Base-by-base conservation (phyloP, 2,888 invertebrate genomes). In the Panzeria rudis region DNA sequence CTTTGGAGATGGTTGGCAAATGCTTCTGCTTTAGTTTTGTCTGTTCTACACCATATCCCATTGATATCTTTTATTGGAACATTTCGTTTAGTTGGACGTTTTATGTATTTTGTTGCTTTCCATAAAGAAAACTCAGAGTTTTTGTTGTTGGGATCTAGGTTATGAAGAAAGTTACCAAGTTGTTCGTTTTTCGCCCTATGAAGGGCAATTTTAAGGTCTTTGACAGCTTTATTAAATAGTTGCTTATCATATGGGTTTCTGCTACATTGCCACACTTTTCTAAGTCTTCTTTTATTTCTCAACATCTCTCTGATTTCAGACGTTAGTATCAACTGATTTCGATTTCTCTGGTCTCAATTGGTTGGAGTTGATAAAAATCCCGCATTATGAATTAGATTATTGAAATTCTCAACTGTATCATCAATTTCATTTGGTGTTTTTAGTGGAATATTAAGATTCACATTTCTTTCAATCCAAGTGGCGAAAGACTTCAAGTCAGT, bases 181-280 rank as follows among this genome's bases (percentile, higher is more conserved):
- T 23, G 2, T 52, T 23, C 29, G 3, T 23, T 56, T 56, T 29
- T 56, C 8, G 1, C 20, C 8, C 23, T 47, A 5, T 6, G 8
- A 1, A 47, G 15, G 7, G 7, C 20, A 50, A 11, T 1, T 52
- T 52, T 29, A 9, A 32, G 7, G 9, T 56, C 3, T 56, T 56
- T 56, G 1, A 9, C 3, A 2, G 56, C 56, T 56, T 47, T 71
- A 38, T 80, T 76, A 17, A 75, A 47, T 15, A 20, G 13, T 32
- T 29, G 54, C 41, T 76, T 84, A 23, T 72, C 64, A 2, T 13
- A 59, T 0, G 75, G 76, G n/a, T 66, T 41, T 59, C 79, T 75
- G 32, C 64, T 76, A 32, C 5, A 50, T 15, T 80, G 69, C 62
- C 75, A 75, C 2, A 54, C 44, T 62, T 64, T 84, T 29, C 79